These are phyloP conservation scores for Diadema setosum DNA, from an alignment of 35 echinoderm and acorn worm species.

Conservation along the genomic window DNA sequence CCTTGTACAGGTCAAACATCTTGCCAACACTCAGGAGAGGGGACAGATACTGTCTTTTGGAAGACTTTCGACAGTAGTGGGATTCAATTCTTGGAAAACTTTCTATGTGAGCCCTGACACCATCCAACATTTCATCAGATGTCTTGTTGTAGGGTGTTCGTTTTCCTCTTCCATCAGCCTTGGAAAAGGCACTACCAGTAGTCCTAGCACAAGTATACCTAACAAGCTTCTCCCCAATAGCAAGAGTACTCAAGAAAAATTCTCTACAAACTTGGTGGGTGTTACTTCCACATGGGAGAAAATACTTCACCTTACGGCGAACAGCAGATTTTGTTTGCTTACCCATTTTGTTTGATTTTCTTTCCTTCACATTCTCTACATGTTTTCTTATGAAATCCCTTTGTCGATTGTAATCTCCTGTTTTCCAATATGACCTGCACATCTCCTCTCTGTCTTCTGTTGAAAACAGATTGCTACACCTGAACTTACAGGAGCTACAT, in stretches of 20 bases:
- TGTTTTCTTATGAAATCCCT: background rate
- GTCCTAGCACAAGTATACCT: background rate
- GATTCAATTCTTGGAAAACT: conserved; percentile 33
- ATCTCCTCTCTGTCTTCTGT: background rate
- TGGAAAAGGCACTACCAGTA: background rate
- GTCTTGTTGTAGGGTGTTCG: background rate
- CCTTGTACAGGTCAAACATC: conserved; percentile 3
- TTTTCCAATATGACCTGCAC: background rate
- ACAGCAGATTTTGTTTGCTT: background rate
- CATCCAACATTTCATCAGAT: background rate
- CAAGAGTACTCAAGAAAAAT: background rate
- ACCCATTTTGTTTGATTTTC: background rate
- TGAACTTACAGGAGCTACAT: background rate
- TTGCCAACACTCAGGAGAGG: background rate
- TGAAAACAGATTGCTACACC: background rate
- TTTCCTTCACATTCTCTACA: background rate
- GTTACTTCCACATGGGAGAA: background rate
- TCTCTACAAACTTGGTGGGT: background rate
- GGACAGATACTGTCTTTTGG: conserved; percentile 26
- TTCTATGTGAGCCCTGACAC: background rate
- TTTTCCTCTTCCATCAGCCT: background rate
- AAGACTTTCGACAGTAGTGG: conserved; percentile 13
- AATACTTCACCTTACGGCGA: background rate
- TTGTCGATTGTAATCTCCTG: background rate
- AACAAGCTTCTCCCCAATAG: background rate